Evolutionary conservation across 2,797 vertebrate species (phyloP), one percentile per base, ranked within the genome.

Genomic region (Sebastes oblongus): DNA sequence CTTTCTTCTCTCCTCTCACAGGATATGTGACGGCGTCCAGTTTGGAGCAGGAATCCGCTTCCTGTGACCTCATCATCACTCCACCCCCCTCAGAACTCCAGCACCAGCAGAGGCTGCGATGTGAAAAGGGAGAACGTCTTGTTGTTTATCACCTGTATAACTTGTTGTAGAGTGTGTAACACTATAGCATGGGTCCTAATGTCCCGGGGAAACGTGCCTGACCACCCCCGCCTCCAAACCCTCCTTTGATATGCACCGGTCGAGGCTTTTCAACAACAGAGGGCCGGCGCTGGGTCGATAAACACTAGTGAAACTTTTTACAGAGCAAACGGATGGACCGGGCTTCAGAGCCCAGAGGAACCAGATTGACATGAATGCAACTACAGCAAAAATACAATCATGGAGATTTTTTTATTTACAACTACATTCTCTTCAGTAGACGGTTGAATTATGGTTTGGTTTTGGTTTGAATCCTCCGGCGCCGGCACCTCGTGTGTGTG

Each of bases 1-100:
- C 69, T 42, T 10, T 24, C 77, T 20, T 36, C n/a, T 75, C 58
- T 76, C 55, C 67, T 66, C 62, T 59, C 50, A 94, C 95, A 99
- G 98, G 95, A 97, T 98, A 93, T 99, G 98, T 67, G 98, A 99
- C 3, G 98, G 98, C 0, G 96, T 99, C 85, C 98, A 99, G 94
- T 99, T 99, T 27, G 98, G 98, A 92, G 98, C 98, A 25, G 98
- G 98, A 84, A 99, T 99, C 54, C 95, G 97, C 75, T 99, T 99
- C 94, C 96, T 99, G 83, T 99, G 94, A 96, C 24, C 60, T 70
- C 76, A 22, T 2, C 76, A n/a, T 2, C 58, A 2, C 78, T 65
- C 71, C 50, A 20, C 74, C 62, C 25, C 39, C 66, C 30, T 20
- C 8, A n/a, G 36, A 20, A 22, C 61, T 78, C 59, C 59, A 75